Conservation (phyloP, 2,888 invertebrate species). For the Allygus modestus region DNA sequence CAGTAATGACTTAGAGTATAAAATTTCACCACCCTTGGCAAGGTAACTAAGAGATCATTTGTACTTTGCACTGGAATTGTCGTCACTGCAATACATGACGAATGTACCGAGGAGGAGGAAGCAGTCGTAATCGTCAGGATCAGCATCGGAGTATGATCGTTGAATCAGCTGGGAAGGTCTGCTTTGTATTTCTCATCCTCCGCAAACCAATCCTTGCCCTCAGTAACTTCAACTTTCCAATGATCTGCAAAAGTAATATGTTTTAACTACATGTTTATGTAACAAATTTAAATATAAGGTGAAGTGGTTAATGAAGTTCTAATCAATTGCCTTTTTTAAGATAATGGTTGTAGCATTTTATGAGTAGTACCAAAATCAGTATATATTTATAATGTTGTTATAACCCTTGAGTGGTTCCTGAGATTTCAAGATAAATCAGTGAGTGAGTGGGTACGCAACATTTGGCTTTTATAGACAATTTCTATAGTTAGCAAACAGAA, state of each 20-base stretch:
- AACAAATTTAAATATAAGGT: too few species aligned
- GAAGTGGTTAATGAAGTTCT: too few species aligned
- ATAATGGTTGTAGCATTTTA: too few species aligned
- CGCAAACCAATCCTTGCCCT: slow-evolving; percentile 76
- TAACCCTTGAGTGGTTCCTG: too few species aligned
- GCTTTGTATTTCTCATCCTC: slow-evolving; percentile 69
- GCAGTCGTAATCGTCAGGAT: neutral
- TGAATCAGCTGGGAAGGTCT: slow-evolving; percentile 4
- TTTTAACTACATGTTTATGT: neutral
- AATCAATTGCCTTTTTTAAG: too few species aligned
- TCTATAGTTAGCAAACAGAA: too few species aligned
- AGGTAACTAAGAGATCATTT: slow-evolving; percentile 27
- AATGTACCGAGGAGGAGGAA: neutral
- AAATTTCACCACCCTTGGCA: neutral
- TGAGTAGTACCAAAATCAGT: too few species aligned
- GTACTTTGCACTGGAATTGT: neutral
- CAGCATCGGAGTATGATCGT: neutral
- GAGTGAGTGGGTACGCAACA: too few species aligned
- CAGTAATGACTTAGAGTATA: neutral
- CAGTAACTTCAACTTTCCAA: slow-evolving; percentile 75
- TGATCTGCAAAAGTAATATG: slow-evolving; percentile 72
- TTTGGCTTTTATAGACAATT: too few species aligned
- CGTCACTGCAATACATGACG: neutral
- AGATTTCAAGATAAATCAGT: too few species aligned
- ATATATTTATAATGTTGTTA: too few species aligned